A percentile compares a stretch with the other conserved stretches of the same genome.
phyloP scores from a whole-genome alignment of 2,797 vertebrate genomes.

The Leptatherina wallacei region DNA sequence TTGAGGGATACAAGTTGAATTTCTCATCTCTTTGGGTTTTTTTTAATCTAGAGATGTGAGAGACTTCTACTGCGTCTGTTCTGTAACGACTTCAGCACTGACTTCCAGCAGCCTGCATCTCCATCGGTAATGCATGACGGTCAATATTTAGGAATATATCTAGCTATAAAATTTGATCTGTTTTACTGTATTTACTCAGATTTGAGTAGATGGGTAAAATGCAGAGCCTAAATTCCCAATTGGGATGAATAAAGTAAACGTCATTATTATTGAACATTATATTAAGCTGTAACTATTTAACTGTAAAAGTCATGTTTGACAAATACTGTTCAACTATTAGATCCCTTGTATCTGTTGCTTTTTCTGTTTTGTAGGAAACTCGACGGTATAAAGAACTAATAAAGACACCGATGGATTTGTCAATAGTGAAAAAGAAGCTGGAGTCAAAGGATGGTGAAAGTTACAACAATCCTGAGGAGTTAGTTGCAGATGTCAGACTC shows the following conservation, averaged over 20 bases:
- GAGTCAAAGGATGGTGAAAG: slow-evolving; percentile 80
- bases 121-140: slow-evolving; percentile 84
- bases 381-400: slow-evolving; percentile 95
- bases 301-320: no score
- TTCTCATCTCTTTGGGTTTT: not conserved
- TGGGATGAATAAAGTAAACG: no score
- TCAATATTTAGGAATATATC: not conserved
- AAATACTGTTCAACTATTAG: no score
- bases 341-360: not conserved
- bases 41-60: slow-evolving; percentile 84
- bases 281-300: no score
- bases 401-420: slow-evolving; percentile 95
- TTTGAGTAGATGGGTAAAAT: not conserved
- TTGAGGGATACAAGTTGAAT: no score
- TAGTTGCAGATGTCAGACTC: slow-evolving; percentile 91
- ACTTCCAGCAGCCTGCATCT: slow-evolving; percentile 93
- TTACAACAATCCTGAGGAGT: slow-evolving; percentile 86
- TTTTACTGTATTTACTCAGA: no score
- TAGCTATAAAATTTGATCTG: no score
- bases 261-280: no score
- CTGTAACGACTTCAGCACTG: slow-evolving; percentile 94
- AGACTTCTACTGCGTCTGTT: slow-evolving; percentile 90
- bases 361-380: slow-evolving; percentile 70
- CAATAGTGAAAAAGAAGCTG: slow-evolving; percentile 89
- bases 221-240: no score